Percentiles rank a stretch among this genome's conserved stretches.
Evolutionary conservation across 2,888 invertebrate genomes (phyloP).

Genomic region (Phortica okadai): DNA sequence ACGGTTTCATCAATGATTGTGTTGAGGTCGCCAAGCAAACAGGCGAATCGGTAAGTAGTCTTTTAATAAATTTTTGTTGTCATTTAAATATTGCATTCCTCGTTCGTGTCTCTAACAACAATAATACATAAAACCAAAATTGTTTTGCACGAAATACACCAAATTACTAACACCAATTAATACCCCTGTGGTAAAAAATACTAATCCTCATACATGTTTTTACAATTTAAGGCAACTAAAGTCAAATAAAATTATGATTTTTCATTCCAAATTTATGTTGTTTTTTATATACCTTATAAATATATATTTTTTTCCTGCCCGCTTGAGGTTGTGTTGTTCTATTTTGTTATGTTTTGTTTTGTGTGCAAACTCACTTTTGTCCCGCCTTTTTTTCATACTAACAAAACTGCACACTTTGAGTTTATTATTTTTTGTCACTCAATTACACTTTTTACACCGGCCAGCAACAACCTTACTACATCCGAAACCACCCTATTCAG

Average conservation of each 20-base stretch:
- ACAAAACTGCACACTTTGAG: conserved; percentile 5
- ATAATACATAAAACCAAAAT: no score
- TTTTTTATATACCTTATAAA: not conserved
- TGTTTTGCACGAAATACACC: no score
- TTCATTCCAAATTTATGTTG: not conserved
- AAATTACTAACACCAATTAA: not conserved
- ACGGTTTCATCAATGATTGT: conserved; percentile 45
- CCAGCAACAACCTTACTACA: conserved; percentile 71
- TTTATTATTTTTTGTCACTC: not conserved
- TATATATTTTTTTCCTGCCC: not conserved
- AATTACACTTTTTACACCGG: not conserved
- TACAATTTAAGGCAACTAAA: not conserved
- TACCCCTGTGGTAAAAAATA: conserved; percentile 3
- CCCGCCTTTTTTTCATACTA: not conserved
- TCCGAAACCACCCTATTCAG: conserved; percentile 75
- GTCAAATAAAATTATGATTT: conserved; percentile 1
- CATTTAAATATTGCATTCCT: not conserved
- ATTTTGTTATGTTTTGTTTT: not conserved
- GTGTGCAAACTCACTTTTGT: no score
- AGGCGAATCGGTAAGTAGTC: conserved; percentile 63
- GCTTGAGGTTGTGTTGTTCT: not conserved
- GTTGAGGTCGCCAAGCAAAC: conserved; percentile 58
- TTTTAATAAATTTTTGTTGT: not conserved
- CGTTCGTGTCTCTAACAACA: not conserved
- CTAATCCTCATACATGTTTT: not conserved